Percentiles rank a stretch among this genome's conserved stretches.
Conservation (phyloP, 2,797 vertebrate genomes). For the Darevskia nairensis region DNA sequence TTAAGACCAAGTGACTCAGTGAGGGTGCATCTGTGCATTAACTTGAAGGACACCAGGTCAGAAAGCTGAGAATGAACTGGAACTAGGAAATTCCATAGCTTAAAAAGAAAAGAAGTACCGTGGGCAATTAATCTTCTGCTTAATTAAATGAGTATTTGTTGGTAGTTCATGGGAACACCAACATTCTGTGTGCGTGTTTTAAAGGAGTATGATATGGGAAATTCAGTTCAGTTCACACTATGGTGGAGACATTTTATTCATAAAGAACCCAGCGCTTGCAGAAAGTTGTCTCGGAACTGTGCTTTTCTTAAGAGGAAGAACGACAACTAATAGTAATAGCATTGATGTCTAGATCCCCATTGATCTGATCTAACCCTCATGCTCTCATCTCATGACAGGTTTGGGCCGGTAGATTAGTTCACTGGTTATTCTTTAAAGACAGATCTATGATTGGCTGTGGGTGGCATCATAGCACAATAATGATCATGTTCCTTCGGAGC, state of each 20-base stretch:
- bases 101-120: neutral
- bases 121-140: constrained; percentile 37
- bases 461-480: neutral
- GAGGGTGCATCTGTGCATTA: constrained; percentile 3
- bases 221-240: constrained; percentile 47
- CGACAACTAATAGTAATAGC: neutral
- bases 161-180: neutral
- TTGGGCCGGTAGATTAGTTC: neutral
- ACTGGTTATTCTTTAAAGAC: neutral
- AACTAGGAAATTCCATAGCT: constrained; percentile 35
- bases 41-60: constrained; percentile 68
- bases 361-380: constrained; percentile 5
- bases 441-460: neutral
- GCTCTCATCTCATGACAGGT: constrained; percentile 4
- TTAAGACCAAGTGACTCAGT: neutral
- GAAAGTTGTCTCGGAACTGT: neutral
- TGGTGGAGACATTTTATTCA: constrained; percentile 35
- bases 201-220: constrained; percentile 16
- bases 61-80: constrained; percentile 57
- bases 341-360: neutral
- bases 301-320: constrained; percentile 4
- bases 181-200: constrained; percentile 9
- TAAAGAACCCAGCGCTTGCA: constrained; percentile 10
- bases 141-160: neutral
- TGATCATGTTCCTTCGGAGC: neutral